Conservation (phyloP, 2,888 invertebrate species). For the Xestia rhomboidea region DNA sequence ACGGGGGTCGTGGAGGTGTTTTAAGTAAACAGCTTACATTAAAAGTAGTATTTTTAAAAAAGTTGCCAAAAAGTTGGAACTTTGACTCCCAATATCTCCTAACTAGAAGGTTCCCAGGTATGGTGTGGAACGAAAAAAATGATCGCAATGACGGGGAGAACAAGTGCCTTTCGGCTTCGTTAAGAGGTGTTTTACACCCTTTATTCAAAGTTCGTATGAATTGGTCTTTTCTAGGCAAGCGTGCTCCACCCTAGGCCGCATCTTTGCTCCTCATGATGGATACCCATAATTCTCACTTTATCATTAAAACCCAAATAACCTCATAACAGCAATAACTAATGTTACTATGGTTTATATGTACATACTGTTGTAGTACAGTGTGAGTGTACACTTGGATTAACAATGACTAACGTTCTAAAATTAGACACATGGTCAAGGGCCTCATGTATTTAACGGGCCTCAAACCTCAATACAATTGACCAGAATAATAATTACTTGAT, state of each 20-base stretch:
- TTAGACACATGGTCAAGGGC: conserved; percentile 41
- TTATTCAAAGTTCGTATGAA: neutral
- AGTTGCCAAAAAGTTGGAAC: no score
- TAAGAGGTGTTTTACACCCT: no score
- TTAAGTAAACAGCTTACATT: no score
- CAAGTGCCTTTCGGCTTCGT: no score
- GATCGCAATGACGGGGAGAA: no score
- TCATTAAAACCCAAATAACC: neutral
- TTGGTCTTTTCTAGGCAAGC: neutral
- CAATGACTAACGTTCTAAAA: conserved; percentile 32
- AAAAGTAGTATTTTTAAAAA: no score
- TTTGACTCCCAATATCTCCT: no score
- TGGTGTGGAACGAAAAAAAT: no score
- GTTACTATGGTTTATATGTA: neutral
- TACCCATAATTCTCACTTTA: neutral
- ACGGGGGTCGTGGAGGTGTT: no score
- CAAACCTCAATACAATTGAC: conserved; percentile 32
- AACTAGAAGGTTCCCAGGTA: no score
- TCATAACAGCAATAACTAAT: neutral
- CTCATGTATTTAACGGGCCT: neutral
- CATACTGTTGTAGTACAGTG: neutral
- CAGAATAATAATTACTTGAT: conserved; percentile 11
- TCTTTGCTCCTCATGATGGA: neutral
- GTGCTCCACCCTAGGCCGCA: neutral
- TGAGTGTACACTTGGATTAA: neutral